Percentiles rank a stretch among this genome's conserved stretches.
Evolutionary conservation across 2,113 vertebrate species (phyloP).

Genomic region (Oreochromis aureus): DNA sequence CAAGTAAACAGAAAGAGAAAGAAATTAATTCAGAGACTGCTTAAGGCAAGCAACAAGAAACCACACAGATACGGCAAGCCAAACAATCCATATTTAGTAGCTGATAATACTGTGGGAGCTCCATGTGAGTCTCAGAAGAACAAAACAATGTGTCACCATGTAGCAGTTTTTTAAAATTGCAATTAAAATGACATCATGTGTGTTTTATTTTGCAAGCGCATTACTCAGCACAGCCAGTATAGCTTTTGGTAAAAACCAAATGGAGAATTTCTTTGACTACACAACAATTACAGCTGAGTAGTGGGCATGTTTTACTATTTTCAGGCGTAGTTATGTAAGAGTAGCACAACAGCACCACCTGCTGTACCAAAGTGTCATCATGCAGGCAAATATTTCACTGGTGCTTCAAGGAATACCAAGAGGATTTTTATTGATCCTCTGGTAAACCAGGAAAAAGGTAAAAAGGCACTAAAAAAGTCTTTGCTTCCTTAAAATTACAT

Average conservation of each 20-base stretch:
- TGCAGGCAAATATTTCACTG: background rate
- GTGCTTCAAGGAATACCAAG: background rate
- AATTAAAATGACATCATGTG: background rate
- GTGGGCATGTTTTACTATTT: background rate
- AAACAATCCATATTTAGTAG: background rate
- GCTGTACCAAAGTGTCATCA: background rate
- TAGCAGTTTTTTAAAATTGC: background rate
- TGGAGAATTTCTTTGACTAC: background rate
- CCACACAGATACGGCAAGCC: background rate
- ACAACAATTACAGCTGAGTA: background rate
- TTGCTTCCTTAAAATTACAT: background rate
- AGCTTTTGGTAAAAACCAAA: background rate
- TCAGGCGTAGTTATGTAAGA: background rate
- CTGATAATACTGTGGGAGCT: background rate
- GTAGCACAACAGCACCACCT: slow-evolving; percentile 18
- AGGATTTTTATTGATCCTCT: background rate
- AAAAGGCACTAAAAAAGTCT: background rate
- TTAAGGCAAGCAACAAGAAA: background rate
- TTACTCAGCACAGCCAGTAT: background rate
- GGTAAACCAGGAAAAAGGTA: background rate
- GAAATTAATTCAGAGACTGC: background rate
- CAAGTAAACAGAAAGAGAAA: background rate
- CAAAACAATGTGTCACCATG: background rate
- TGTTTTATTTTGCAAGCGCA: background rate
- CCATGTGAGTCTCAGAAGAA: background rate